phyloP scores from a whole-genome alignment of 2,113 vertebrate genomes.

The Rhinopomastus cyanomelas region DNA sequence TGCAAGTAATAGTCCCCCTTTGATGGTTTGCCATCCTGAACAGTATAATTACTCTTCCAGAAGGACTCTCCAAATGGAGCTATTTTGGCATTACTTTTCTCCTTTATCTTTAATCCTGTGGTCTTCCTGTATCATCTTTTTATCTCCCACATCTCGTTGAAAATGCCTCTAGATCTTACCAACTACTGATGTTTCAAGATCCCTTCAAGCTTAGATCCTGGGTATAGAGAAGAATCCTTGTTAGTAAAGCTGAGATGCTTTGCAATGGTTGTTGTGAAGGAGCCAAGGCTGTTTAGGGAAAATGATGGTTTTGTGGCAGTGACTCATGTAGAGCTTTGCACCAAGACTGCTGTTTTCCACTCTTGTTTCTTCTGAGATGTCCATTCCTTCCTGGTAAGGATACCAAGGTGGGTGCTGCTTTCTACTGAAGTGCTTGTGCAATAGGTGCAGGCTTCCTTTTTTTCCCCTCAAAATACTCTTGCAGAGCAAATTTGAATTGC shows the following conservation, averaged over 20 bases:
- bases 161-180: conserved; percentile 32
- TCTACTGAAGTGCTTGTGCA: neutral
- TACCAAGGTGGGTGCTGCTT: neutral
- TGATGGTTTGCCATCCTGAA: conserved; percentile 55
- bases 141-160: conserved; percentile 43
- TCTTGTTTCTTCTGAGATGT: neutral
- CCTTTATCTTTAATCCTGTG: conserved; percentile 54
- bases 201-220: conserved; percentile 46
- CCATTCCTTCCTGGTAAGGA: neutral
- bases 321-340: neutral
- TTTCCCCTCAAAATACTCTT: neutral
- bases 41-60: conserved; percentile 22
- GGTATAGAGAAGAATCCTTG: conserved; percentile 24
- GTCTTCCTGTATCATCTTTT: conserved; percentile 58
- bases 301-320: neutral
- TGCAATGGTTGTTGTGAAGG: neutral
- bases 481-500: neutral
- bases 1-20: conserved; percentile 35
- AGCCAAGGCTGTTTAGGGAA: neutral
- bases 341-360: neutral
- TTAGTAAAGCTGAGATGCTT: conserved; percentile 8
- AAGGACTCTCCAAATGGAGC: conserved; percentile 35
- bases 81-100: conserved; percentile 59
- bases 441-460: neutral
- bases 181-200: conserved; percentile 43